Evolutionary conservation across 2,797 vertebrate species (phyloP).

Genomic region (Zenarchopterus dispar): DNA sequence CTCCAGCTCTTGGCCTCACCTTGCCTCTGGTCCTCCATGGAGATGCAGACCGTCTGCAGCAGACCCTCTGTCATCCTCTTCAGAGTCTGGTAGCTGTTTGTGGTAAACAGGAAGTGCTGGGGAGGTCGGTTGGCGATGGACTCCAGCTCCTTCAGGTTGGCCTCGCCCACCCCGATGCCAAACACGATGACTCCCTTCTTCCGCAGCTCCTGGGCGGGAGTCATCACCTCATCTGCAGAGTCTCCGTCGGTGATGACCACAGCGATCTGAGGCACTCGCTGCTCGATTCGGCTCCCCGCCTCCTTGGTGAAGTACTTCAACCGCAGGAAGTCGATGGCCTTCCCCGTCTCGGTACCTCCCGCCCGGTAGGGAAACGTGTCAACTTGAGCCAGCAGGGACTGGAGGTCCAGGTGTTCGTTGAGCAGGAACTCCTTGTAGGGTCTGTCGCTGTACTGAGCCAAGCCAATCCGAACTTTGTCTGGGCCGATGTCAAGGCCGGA

Average conservation of each 20-base stretch:
- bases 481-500: slow-evolving; percentile 78
- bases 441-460: slow-evolving; percentile 82
- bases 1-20: slow-evolving; percentile 64
- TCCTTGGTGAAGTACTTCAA: slow-evolving; percentile 70
- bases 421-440: slow-evolving; percentile 79
- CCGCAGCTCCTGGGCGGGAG: slow-evolving; percentile 70
- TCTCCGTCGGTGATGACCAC: slow-evolving; percentile 85
- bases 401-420: slow-evolving; percentile 76
- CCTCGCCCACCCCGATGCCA: slow-evolving; percentile 78
- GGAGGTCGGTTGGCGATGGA: slow-evolving; percentile 81
- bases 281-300: slow-evolving; percentile 74
- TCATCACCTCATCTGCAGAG: slow-evolving; percentile 74
- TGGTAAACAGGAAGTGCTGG: slow-evolving; percentile 74
- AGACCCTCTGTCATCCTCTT: slow-evolving; percentile 60
- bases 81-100: slow-evolving; percentile 75
- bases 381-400: slow-evolving; percentile 73
- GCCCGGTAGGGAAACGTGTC: slow-evolving; percentile 66
- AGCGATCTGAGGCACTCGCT: slow-evolving; percentile 82
- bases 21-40: slow-evolving; percentile 72
- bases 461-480: slow-evolving; percentile 80
- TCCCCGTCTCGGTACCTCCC: slow-evolving; percentile 80
- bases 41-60: slow-evolving; percentile 78
- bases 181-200: slow-evolving; percentile 79
- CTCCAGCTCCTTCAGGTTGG: slow-evolving; percentile 65
- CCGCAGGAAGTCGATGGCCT: slow-evolving; percentile 80